Evolutionary conservation across 2,113 vertebrate species (phyloP).

Genomic region (Odocoileus hemionus): DNA sequence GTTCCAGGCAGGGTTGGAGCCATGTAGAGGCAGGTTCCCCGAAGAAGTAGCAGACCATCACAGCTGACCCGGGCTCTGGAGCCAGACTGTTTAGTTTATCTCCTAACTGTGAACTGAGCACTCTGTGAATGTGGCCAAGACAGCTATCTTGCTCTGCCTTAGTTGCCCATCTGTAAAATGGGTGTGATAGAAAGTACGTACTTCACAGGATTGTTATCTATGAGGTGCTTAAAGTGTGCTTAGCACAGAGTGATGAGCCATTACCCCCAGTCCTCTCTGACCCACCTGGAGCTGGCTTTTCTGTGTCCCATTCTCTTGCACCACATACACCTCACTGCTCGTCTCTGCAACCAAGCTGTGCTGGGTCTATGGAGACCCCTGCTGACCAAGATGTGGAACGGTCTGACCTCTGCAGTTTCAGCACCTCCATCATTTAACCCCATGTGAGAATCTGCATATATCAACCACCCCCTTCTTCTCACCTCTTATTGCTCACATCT

Average conservation of each 20-base stretch:
- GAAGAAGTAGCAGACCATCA: accelerated
- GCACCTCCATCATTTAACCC: not conserved
- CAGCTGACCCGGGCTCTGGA: not conserved
- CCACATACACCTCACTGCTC: not conserved
- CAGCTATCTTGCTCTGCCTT: not conserved
- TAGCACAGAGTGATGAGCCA: not conserved
- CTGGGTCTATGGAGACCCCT: not conserved
- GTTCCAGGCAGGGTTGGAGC: not conserved
- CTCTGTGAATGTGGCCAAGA: not conserved
- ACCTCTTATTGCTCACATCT: not conserved
- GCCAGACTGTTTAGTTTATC: not conserved
- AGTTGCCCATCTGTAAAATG: not conserved
- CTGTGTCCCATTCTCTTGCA: not conserved
- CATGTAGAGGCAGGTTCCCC: not conserved
- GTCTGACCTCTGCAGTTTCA: too few relatives aligned
- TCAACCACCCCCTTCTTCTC: not conserved
- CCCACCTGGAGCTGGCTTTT: not conserved
- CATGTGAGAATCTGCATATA: not conserved
- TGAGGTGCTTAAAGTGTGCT: not conserved
- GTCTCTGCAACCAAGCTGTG: not conserved
- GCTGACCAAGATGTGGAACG: not conserved
- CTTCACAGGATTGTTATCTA: not conserved
- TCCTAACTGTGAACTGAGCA: not conserved
- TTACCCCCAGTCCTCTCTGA: not conserved
- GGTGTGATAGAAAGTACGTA: not conserved